phyloP scores from a whole-genome alignment of 1,140 invertebrate genomes.

The Antheraea pernyi region DNA sequence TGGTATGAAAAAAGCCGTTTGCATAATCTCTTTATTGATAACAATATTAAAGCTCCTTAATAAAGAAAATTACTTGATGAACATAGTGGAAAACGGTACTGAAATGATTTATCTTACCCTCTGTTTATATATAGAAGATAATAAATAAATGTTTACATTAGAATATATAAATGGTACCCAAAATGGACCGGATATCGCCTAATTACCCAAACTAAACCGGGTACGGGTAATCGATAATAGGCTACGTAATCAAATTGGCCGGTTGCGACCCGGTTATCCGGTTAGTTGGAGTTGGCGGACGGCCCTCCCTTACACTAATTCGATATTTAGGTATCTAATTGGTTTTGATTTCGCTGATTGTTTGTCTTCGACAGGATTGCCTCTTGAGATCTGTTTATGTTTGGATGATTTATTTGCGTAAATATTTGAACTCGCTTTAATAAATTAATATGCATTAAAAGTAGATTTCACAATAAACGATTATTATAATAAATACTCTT shows the following conservation, averaged over 20 bases:
- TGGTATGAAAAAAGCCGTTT: too few relatives aligned
- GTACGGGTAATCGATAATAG: conserved; percentile 7
- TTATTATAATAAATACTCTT: too few relatives aligned
- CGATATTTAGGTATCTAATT: conserved; percentile 19
- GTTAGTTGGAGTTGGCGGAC: neutral
- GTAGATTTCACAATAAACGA: too few relatives aligned
- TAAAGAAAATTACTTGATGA: too few relatives aligned
- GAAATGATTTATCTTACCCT: too few relatives aligned
- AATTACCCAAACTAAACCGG: conserved; percentile 13
- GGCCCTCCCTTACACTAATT: conserved; percentile 15
- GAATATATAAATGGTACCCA: neutral
- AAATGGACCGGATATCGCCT: neutral
- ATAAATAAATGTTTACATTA: too few relatives aligned
- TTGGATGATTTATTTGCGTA: neutral
- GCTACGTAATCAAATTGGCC: neutral
- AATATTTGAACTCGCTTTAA: neutral
- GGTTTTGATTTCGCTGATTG: conserved; percentile 12
- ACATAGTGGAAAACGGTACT: too few relatives aligned
- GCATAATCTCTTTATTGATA: too few relatives aligned
- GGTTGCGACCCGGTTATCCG: neutral
- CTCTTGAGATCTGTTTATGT: neutral
- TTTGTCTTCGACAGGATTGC: neutral
- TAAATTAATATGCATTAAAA: neutral
- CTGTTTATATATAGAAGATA: too few relatives aligned
- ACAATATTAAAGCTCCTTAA: too few relatives aligned